Conservation (phyloP, 2,113 vertebrate genomes). For the Mormoops blainvillei region DNA sequence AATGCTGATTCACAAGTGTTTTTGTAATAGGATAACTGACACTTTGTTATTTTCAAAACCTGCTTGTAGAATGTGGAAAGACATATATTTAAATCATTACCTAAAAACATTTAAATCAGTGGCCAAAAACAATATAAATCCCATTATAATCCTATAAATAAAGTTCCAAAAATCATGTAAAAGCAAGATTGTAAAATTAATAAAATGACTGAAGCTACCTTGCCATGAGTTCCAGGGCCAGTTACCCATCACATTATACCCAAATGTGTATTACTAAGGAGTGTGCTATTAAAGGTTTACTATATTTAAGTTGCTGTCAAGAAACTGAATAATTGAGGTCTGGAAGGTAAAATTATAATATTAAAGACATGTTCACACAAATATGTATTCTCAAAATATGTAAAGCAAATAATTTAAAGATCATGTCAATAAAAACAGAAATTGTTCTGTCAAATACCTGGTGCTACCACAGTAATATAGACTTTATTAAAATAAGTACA, state of each 20-base stretch:
- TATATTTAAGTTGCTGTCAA: not conserved
- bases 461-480: not conserved
- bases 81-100: not conserved
- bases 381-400: not conserved
- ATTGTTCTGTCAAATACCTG: not conserved
- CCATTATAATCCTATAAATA: not conserved
- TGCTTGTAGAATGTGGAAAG: not conserved
- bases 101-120: not conserved
- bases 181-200: not conserved
- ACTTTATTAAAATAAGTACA: not conserved
- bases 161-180: not conserved
- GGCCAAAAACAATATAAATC: not conserved
- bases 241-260: not conserved
- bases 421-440: not conserved
- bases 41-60: not conserved
- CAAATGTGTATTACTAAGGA: not conserved
- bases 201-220: not conserved
- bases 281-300: not conserved
- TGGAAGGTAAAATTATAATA: not conserved
- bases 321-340: not conserved
- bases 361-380: not conserved
- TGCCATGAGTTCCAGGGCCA: not conserved
- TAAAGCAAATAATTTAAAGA: slow-evolving; percentile 8
- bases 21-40: not conserved
- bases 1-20: not conserved